Base-by-base conservation (phyloP, 2,888 invertebrate genomes). In the Athalia rosae region DNA sequence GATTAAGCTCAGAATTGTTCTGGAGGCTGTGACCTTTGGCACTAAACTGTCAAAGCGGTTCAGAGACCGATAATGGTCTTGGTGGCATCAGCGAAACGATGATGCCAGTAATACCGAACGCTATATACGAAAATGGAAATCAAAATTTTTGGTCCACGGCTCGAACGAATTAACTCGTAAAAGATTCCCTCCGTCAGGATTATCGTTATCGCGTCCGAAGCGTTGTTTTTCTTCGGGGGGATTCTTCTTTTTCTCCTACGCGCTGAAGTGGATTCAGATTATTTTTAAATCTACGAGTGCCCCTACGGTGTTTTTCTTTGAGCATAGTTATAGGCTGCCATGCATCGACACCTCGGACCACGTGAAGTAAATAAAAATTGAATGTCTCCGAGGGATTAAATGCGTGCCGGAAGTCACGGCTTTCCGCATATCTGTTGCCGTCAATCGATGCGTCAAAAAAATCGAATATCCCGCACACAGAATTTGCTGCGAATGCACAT, bases 11-110 rank as follows among this genome's bases (percentile, higher is more conserved):
- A 11, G 7, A 53, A 67, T 67, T 53, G 13, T 50, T 8, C 8
- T 53, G 11, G 66, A 66, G 48, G 67, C 67, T 53, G 67, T 28
- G 67, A 67, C 28, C 67, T 67, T 67, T 67, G 53, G 50, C 7
- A 53, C 50, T 59, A 15, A 50, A 67, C 67, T 67, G 53, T 67
- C 67, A 67, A 11, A 67, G 28, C 53, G 11, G 53, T 53, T 41
- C 67, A 41, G 15, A 53, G 53, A 67, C 53, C 8, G 50, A 67
- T 67, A 41, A 53, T 53, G n/a, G 53, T 28, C 28, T 28, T 28
- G 28, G 28, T 28, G 28, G 28, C 28, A 28, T 28, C 28, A 28
- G 28, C 28, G 28, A 28, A 28, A 28, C 28, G 28, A 28, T 28
- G 28, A 28, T 28, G 47, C 45, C n/a, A n/a, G 8, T 7, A 61